These are phyloP conservation scores for Ochotona princeps DNA, from an alignment of 2,113 vertebrate genomes.

Conservation along the genomic window DNA sequence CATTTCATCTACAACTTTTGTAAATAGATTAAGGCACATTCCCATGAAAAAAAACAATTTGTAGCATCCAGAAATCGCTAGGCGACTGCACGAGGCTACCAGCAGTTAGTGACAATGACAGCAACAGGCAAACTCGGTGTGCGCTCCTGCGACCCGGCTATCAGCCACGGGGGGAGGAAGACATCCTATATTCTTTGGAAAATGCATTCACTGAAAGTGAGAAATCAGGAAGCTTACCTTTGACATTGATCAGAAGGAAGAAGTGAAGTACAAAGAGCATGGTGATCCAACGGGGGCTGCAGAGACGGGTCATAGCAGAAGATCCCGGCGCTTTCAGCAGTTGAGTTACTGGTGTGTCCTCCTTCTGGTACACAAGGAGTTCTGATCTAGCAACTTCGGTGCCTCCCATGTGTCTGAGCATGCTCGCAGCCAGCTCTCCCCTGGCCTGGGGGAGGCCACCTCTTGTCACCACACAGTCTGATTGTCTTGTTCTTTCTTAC, in stretches of 20 bases:
- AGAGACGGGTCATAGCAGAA: constrained; percentile 39
- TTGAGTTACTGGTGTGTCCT: constrained; percentile 38
- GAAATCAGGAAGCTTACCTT: constrained; percentile 74
- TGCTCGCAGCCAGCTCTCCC: constrained; percentile 66
- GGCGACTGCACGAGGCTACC: not conserved
- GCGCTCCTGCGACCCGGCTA: not conserved
- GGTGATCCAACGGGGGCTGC: constrained; percentile 38
- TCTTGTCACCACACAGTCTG: constrained; percentile 53
- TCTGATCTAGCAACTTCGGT: constrained; percentile 59
- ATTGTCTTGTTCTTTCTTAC: not conserved
- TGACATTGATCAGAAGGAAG: constrained; percentile 68
- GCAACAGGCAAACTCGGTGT: not conserved
- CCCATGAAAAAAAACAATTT: not conserved
- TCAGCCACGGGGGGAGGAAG: not conserved
- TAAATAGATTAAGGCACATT: not conserved
- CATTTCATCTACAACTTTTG: constrained; percentile 38
- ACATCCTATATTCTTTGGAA: constrained; percentile 28
- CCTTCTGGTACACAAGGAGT: constrained; percentile 62
- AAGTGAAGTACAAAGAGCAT: constrained; percentile 75
- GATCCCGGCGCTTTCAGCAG: constrained; percentile 9
- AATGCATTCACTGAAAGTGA: not conserved
- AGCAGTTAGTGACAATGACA: not conserved
- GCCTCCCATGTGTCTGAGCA: constrained; percentile 61
- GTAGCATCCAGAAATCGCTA: not conserved
- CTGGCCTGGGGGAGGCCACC: constrained; percentile 48